These are phyloP conservation scores for Eremobia ochroleuca DNA, from an alignment of 2,888 invertebrate species.

Conservation along the genomic window DNA sequence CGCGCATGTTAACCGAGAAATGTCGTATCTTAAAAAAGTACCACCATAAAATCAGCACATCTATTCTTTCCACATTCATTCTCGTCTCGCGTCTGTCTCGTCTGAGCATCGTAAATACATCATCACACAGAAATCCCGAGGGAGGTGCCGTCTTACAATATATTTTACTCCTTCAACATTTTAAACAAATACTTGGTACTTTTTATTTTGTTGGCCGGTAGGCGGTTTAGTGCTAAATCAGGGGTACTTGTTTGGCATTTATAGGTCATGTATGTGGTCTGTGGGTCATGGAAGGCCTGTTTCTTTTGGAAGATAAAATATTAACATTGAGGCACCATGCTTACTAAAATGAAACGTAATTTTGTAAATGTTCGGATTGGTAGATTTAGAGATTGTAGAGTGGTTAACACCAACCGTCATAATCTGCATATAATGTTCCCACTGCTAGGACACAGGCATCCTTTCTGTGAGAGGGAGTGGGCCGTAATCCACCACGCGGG, in stretches of 20 bases:
- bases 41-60: constrained; percentile 69
- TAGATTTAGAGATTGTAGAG: no score
- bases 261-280: constrained; percentile 59
- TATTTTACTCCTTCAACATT: constrained; percentile 74
- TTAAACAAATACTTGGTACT: constrained; percentile 77
- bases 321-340: not conserved
- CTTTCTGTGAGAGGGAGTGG: no score
- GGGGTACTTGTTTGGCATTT: constrained; percentile 50
- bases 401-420: not conserved
- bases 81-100: constrained; percentile 60
- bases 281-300: constrained; percentile 10
- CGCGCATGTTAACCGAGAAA: constrained; percentile 15
- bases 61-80: constrained; percentile 68
- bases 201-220: constrained; percentile 54
- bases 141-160: constrained; percentile 66
- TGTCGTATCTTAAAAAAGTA: not conserved
- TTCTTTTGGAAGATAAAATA: constrained; percentile 7
- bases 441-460: no score
- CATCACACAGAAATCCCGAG: constrained; percentile 72
- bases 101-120: constrained; percentile 75
- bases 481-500: no score
- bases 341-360: not conserved
- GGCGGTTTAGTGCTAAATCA: constrained; percentile 54
- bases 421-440: no score
- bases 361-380: not conserved